These are phyloP conservation scores for Potamarius usumacintae DNA, from an alignment of 2,113 vertebrate genomes.

Conservation along the genomic window DNA sequence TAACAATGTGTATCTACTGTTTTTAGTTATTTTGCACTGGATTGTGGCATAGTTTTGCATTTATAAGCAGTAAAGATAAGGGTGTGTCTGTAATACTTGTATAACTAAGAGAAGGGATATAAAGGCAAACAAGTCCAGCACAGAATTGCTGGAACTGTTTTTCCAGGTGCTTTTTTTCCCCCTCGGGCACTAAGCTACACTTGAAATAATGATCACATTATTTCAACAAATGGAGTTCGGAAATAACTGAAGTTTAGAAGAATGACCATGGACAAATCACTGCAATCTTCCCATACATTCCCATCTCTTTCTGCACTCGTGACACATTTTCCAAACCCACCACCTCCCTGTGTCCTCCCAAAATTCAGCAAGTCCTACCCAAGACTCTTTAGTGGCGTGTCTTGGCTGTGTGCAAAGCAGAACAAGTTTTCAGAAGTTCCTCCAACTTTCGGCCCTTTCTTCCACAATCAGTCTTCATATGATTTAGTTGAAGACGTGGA, in stretches of 20 bases:
- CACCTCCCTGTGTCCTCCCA: neutral
- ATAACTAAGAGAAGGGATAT: neutral
- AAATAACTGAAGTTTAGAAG: too few relatives aligned
- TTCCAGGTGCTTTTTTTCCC: neutral
- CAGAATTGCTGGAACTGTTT: neutral
- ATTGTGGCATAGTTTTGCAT: neutral
- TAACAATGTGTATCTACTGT: neutral
- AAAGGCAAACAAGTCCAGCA: neutral
- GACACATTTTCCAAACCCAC: neutral
- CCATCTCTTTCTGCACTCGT: neutral
- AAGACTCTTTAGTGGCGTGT: neutral
- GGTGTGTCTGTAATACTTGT: neutral
- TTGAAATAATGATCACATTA: neutral
- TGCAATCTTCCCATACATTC: neutral
- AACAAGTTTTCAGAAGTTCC: neutral
- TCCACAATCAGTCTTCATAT: neutral
- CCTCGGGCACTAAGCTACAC: neutral
- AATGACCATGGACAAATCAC: too few relatives aligned
- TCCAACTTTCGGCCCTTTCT: neutral
- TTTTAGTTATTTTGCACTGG: neutral
- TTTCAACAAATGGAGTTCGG: neutral
- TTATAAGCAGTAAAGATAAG: neutral
- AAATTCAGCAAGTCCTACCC: neutral
- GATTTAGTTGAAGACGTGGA: neutral
- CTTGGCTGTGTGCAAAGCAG: neutral